phyloP scores from a whole-genome alignment of 2,797 vertebrate species.

The Discoglossus pictus region DNA sequence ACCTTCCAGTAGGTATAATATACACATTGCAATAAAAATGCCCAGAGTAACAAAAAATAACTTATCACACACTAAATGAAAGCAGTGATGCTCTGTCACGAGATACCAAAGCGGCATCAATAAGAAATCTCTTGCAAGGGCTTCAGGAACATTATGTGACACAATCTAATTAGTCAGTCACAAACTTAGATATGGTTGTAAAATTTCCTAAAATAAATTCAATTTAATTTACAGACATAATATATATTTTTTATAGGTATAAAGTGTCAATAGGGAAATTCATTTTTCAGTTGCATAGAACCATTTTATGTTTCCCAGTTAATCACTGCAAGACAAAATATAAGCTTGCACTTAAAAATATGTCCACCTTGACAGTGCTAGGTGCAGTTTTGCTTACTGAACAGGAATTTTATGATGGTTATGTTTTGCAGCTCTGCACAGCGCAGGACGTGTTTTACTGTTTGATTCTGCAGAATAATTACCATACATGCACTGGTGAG shows the following conservation, averaged over 20 bases:
- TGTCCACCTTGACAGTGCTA: constrained; percentile 27
- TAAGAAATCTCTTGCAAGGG: no score
- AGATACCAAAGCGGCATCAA: no score
- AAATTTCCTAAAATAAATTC: constrained; percentile 12
- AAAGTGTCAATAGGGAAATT: constrained; percentile 21
- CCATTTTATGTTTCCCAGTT: constrained; percentile 34
- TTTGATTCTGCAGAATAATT: constrained; percentile 52
- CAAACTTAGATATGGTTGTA: neutral
- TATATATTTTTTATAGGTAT: constrained; percentile 23
- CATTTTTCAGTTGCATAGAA: constrained; percentile 23
- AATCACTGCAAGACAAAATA: constrained; percentile 36
- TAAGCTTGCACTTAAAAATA: constrained; percentile 23
- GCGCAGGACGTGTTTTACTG: constrained; percentile 29
- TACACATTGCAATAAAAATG: neutral
- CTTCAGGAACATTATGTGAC: neutral
- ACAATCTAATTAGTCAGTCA: neutral
- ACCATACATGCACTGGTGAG: constrained; percentile 29
- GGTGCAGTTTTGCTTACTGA: constrained; percentile 36
- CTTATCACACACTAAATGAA: no score
- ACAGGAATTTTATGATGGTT: constrained; percentile 33
- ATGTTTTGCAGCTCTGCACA: constrained; percentile 27
- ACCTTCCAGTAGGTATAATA: no score
- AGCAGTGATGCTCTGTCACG: no score
- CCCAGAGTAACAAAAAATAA: neutral
- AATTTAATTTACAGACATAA: constrained; percentile 15